These are phyloP conservation scores for Erebia palarica DNA, from an alignment of 2,888 invertebrate species.

Conservation along the genomic window DNA sequence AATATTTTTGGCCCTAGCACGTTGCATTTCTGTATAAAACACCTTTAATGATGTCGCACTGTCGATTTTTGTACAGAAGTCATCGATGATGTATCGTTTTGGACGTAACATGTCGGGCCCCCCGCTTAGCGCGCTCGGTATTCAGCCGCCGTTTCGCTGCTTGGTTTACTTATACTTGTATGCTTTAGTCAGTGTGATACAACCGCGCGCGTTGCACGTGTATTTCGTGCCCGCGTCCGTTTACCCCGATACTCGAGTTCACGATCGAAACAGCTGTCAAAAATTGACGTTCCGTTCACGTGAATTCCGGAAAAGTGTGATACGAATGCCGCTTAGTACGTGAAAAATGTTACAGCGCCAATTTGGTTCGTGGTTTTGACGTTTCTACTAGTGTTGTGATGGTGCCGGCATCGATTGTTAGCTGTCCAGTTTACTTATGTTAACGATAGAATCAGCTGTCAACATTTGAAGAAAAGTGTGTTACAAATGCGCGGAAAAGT, in stretches of 20 bases:
- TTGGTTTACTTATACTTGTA: neutral
- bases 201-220: conserved; percentile 64
- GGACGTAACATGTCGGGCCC: conserved; percentile 62
- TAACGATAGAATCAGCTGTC: conserved; percentile 72
- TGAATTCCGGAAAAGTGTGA: conserved; percentile 43
- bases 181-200: conserved; percentile 61
- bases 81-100: conserved; percentile 69
- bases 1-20: neutral
- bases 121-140: conserved; percentile 53
- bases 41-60: conserved; percentile 41
- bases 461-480: conserved; percentile 43
- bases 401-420: conserved; percentile 52
- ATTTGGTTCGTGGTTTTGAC: conserved; percentile 49
- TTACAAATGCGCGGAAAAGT: conserved; percentile 36
- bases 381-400: conserved; percentile 65
- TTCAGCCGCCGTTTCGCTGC: conserved; percentile 36
- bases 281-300: conserved; percentile 65
- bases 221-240: conserved; percentile 57
- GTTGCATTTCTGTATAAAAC: neutral
- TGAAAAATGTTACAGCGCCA: conserved; percentile 48
- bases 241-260: conserved; percentile 51
- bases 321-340: conserved; percentile 32
- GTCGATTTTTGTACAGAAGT: conserved; percentile 50
- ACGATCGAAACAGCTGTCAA: conserved; percentile 74
- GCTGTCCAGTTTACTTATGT: conserved; percentile 40